Percentiles rank a stretch among this genome's conserved stretches.
Evolutionary conservation across 1,140 invertebrate genomes (phyloP).

Genomic region (Brachionus asplanchnoidis): DNA sequence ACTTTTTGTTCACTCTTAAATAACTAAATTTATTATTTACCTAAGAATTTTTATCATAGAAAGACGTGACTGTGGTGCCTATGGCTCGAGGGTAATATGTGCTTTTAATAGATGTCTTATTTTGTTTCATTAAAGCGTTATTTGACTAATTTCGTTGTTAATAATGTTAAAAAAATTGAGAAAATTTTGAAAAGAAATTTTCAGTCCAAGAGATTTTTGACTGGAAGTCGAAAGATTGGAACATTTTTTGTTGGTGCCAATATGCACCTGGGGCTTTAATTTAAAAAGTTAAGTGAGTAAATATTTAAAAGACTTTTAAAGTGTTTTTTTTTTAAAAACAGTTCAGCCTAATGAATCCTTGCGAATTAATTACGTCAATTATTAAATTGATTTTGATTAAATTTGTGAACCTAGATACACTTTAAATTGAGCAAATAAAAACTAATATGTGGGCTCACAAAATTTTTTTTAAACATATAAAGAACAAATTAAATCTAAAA

Average conservation of each 20-base stretch:
- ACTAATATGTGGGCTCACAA: no score
- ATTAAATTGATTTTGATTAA: no score
- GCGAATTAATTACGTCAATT: no score
- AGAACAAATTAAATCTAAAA: no score
- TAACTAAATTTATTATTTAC: background rate
- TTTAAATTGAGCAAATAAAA: no score
- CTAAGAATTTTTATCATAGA: background rate
- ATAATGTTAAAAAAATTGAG: background rate
- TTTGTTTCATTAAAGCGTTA: background rate
- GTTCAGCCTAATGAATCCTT: background rate
- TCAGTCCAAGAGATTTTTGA: background rate
- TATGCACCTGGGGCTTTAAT: background rate
- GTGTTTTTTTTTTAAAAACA: background rate
- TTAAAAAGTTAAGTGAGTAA: background rate
- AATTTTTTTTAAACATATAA: no score
- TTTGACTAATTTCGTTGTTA: background rate
- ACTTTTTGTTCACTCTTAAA: background rate
- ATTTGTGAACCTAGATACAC: no score
- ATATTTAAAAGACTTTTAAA: background rate
- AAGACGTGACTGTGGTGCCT: background rate
- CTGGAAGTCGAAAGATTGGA: background rate
- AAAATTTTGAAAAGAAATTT: background rate
- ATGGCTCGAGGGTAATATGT: background rate
- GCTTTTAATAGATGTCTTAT: background rate
- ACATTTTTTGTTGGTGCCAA: background rate